phyloP scores from a whole-genome alignment of 2,888 invertebrate genomes.

The Seira ritae region DNA sequence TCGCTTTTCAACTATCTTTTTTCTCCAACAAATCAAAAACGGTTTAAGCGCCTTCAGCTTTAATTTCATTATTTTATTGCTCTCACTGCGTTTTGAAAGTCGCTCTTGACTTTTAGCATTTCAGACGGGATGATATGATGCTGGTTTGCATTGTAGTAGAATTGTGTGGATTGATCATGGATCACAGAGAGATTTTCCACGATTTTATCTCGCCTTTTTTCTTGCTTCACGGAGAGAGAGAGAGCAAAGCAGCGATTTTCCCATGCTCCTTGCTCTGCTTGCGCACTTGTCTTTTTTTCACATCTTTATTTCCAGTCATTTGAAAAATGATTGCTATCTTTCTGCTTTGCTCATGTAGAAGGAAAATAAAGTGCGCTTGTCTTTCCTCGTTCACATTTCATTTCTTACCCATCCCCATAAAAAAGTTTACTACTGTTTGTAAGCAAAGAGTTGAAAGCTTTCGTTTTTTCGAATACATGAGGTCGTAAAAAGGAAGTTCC shows the following conservation, averaged over 20 bases:
- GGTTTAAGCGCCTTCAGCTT: too few relatives aligned
- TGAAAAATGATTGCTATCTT: conserved; percentile 1
- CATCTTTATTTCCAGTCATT: background rate
- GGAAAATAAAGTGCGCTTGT: background rate
- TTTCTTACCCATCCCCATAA: background rate
- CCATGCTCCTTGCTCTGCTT: conserved; percentile 12
- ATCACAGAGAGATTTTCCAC: background rate
- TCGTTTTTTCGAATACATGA: background rate
- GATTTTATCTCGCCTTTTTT: background rate
- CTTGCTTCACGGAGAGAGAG: background rate
- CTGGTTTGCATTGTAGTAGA: background rate
- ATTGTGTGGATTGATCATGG: background rate
- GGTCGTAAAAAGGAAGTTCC: background rate
- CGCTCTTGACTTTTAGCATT: too few relatives aligned
- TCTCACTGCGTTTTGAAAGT: too few relatives aligned
- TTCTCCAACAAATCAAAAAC: too few relatives aligned
- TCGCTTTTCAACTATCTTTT: too few relatives aligned
- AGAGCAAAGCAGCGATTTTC: background rate
- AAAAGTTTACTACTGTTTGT: background rate
- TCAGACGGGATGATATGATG: too few relatives aligned
- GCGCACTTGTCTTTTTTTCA: background rate
- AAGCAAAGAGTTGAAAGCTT: background rate
- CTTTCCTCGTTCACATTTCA: background rate
- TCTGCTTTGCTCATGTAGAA: background rate
- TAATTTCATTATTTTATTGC: too few relatives aligned